Evolutionary conservation across 1,140 invertebrate genomes (phyloP), one percentile per base, ranked within the genome.

Genomic region (Megalonaias nervosa): DNA sequence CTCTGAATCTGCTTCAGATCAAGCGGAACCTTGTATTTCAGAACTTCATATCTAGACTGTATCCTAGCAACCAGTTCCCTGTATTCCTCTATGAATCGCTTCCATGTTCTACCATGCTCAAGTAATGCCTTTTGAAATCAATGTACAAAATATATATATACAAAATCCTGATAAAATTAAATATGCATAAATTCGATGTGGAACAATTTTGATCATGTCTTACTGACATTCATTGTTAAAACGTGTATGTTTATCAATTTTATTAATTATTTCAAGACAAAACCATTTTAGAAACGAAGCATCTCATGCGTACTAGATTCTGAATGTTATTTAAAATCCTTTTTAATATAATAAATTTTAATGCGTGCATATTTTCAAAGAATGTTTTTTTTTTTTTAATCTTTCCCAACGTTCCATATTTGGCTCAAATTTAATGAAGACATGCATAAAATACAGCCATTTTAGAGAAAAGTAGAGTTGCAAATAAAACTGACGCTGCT

Each of bases 21-120:
- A 17, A 87, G 72, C 0, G 58, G 77, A 76, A 77, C 83, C 16
- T 67, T 72, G 11, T 71, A 73, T 58, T 67, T 82, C 73, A 68
- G 74, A 1, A 81, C 56, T 0, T 82, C 85, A 59, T 85, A 81
- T 38, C 87, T 61, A 1, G 79, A 67, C 60, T 85, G 82, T 60
- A 86, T 74, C 31, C 87, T 71, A 48, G 74, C 68, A 15, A 86
- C 71, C 26, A 86, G 61, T 55, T 86, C 77, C 59, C 80, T 80
- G 69, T 87, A 86, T 6, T 86, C 83, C 0, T 61, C 67, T 12
- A 83, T 71, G 72, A 86, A 85, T 15, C 74, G 75, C 23, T 73
- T 65, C 86, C 86, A 88, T 9, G 82, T 59, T 23, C 70, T 69
- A 14, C 83, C 82, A 73, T 85, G 82, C 15, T 81, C 84, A n/a